phyloP scores from a whole-genome alignment of 2,113 vertebrate species.

The Balaeniceps rex region DNA sequence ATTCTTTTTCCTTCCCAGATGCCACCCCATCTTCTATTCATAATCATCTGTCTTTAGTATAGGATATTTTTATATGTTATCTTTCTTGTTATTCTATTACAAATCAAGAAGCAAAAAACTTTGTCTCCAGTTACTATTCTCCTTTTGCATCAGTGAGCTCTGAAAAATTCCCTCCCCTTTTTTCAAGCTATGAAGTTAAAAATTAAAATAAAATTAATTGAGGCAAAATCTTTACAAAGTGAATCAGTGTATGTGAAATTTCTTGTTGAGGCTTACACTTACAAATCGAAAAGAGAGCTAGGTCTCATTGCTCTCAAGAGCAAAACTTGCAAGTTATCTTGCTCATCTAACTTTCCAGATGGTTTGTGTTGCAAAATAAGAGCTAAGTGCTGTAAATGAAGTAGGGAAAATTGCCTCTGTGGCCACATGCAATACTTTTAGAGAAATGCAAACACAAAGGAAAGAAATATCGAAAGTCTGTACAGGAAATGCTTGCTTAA shows the following conservation, averaged over 20 bases:
- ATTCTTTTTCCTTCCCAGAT: not conserved
- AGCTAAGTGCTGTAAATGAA: not conserved
- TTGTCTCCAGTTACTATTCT: not conserved
- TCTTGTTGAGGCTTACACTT: not conserved
- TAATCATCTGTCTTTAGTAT: not conserved
- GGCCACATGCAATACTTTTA: not conserved
- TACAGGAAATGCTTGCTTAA: slow-evolving; percentile 8
- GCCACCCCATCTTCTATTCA: not conserved
- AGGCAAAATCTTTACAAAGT: not conserved
- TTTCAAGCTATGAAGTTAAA: not conserved
- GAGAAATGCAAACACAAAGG: slow-evolving; percentile 8
- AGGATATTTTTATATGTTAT: not conserved
- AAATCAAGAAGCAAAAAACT: not conserved
- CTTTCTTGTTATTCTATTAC: not conserved
- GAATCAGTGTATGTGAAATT: not conserved
- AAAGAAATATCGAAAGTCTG: not conserved
- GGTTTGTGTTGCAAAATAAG: slow-evolving; percentile 11
- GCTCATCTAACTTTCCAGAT: not conserved
- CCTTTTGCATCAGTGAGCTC: not conserved
- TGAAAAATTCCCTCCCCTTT: not conserved
- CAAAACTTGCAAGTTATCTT: not conserved
- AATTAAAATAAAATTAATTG: not conserved
- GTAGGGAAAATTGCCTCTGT: not conserved
- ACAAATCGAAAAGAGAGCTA: not conserved
- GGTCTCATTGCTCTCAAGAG: not conserved